phyloP scores from a whole-genome alignment of 2,888 invertebrate species.

The Ceratothoa steindachneri region DNA sequence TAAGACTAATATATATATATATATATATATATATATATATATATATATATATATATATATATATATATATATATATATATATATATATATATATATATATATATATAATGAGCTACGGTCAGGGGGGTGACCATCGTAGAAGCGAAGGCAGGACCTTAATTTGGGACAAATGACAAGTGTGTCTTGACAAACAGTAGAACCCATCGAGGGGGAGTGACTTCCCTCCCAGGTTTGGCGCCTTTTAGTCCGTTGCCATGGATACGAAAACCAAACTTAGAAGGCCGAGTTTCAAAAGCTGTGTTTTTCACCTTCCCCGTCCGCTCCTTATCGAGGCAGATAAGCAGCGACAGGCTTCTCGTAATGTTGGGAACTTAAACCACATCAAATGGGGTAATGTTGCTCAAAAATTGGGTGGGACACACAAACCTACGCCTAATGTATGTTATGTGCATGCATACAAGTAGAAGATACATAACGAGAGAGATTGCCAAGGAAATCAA shows the following conservation, averaged over 20 bases:
- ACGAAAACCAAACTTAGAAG: neutral
- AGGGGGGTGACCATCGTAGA: neutral
- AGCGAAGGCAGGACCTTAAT: neutral
- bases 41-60: conserved; percentile 21
- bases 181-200: neutral
- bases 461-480: too few relatives aligned
- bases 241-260: neutral
- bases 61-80: conserved; percentile 2
- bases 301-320: too few relatives aligned
- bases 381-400: too few relatives aligned
- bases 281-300: neutral
- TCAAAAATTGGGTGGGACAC: too few relatives aligned
- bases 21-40: conserved; percentile 24
- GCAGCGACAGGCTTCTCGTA: too few relatives aligned
- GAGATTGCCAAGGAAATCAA: too few relatives aligned
- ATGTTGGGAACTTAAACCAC: too few relatives aligned
- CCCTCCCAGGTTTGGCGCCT: neutral
- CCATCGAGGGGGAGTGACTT: neutral
- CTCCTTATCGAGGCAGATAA: too few relatives aligned
- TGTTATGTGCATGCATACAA: too few relatives aligned
- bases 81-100: conserved; percentile 15
- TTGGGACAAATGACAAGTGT: neutral
- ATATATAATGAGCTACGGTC: neutral
- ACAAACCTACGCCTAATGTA: too few relatives aligned
- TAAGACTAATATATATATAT: neutral